phyloP scores from a whole-genome alignment of 1,140 invertebrate species.

The Hypothenemus hampei region DNA sequence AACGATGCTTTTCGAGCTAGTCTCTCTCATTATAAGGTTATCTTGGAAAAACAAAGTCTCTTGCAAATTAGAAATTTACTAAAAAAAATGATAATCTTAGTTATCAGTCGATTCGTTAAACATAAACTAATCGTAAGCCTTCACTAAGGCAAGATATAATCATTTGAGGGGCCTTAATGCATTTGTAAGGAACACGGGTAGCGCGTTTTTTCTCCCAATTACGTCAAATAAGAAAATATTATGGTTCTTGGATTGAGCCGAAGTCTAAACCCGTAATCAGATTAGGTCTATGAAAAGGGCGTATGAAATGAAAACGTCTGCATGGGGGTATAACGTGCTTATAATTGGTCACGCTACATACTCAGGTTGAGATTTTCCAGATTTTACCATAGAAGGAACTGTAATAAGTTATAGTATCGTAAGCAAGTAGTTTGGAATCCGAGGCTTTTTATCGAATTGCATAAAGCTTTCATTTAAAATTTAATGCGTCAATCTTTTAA shows the following conservation, averaged over 20 bases:
- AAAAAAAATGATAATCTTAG: too few species aligned
- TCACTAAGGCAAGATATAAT: background rate
- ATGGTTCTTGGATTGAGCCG: constrained; percentile 3
- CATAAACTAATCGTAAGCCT: too few species aligned
- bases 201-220: constrained; percentile 7
- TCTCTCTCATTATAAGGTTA: too few species aligned
- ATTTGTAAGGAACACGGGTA: constrained; percentile 2
- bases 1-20: background rate
- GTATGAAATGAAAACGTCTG: constrained; percentile 14
- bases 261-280: constrained; percentile 10
- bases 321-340: constrained; percentile 5
- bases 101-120: too few species aligned
- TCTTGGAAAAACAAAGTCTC: too few species aligned
- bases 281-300: constrained; percentile 8
- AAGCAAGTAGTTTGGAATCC: too few species aligned
- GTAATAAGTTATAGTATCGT: too few species aligned
- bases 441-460: too few species aligned
- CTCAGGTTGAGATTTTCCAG: too few species aligned
- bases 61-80: too few species aligned
- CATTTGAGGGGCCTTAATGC: background rate
- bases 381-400: background rate
- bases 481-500: background rate
- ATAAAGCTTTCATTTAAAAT: too few species aligned
- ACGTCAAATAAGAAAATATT: constrained; percentile 11
- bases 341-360: constrained; percentile 5